Conservation (phyloP, 2,797 vertebrate genomes). For the Smutsia temminckii region DNA sequence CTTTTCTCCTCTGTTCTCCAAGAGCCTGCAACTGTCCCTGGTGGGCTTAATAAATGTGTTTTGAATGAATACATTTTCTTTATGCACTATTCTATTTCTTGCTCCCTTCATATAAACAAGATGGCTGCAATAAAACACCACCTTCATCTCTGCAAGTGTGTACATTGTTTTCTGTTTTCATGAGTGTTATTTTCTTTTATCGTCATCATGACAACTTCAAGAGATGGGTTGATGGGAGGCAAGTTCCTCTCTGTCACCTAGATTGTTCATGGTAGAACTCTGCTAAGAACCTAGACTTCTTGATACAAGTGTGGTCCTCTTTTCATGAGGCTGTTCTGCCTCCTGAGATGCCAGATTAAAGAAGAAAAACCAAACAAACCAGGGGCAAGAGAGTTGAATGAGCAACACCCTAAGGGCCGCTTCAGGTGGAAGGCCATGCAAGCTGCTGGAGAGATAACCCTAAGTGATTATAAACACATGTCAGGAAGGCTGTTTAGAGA, state of each 20-base stretch:
- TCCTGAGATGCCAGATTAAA: slow-evolving; percentile 50
- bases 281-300: slow-evolving; percentile 13
- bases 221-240: neutral
- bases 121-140: neutral
- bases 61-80: slow-evolving; percentile 39
- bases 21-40: neutral
- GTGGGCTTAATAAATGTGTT: slow-evolving; percentile 45
- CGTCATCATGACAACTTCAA: neutral
- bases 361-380: neutral
- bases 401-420: neutral
- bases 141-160: neutral
- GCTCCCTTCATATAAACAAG: neutral
- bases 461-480: slow-evolving; percentile 69
- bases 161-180: slow-evolving; percentile 24
- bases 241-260: neutral
- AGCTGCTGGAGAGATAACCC: slow-evolving; percentile 43
- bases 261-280: slow-evolving; percentile 7
- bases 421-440: slow-evolving; percentile 9
- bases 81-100: slow-evolving; percentile 31
- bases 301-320: neutral
- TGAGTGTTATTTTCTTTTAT: slow-evolving; percentile 28
- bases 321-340: neutral
- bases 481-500: slow-evolving; percentile 39
- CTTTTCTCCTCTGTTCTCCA: slow-evolving; percentile 24
- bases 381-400: slow-evolving; percentile 25